Conservation (phyloP, 2,113 vertebrate genomes). For the Origma solitaria region DNA sequence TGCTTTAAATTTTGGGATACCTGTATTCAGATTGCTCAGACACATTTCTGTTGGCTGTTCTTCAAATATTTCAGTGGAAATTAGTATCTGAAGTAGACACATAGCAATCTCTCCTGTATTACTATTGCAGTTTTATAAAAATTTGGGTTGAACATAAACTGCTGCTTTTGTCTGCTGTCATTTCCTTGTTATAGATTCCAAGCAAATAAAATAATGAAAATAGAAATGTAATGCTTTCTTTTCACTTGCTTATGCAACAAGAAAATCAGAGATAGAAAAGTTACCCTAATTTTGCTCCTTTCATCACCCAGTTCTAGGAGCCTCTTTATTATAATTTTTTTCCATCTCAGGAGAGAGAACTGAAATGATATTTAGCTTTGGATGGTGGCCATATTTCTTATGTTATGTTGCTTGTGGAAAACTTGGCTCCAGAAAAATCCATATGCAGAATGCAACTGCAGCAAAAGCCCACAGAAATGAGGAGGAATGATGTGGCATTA, state of each 20-base stretch:
- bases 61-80: not conserved
- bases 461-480: not conserved
- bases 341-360: not conserved
- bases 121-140: not conserved
- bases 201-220: not conserved
- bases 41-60: not conserved
- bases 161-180: not conserved
- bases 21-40: not conserved
- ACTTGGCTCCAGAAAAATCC: not conserved
- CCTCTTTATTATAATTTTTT: not conserved
- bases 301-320: not conserved
- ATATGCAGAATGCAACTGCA: not conserved
- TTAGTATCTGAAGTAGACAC: not conserved
- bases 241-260: not conserved
- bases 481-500: not conserved
- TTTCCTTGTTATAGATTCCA: not conserved
- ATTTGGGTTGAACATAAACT: not conserved
- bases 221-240: not conserved
- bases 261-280: not conserved
- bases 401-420: not conserved
- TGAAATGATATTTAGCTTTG: not conserved
- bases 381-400: not conserved
- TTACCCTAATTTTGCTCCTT: not conserved
- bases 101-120: not conserved
- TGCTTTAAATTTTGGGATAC: not conserved